Percentiles rank a stretch among this genome's conserved stretches.
Evolutionary conservation across 2,113 vertebrate species (phyloP).

Genomic region (Zosterops japonicus): DNA sequence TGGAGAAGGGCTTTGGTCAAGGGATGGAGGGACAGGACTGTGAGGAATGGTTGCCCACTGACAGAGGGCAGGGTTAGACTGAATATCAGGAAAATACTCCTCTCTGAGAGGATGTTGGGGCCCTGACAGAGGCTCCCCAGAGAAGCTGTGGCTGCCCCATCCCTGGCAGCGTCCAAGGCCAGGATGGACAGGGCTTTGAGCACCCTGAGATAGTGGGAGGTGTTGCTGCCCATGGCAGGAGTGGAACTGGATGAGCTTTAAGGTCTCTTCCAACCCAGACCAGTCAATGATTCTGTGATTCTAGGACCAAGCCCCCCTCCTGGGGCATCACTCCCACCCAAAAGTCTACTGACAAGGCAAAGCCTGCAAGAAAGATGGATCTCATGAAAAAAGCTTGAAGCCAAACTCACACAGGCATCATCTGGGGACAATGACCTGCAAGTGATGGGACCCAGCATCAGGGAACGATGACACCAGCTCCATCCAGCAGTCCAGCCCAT

Average conservation of each 20-base stretch:
- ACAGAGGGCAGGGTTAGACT: background rate
- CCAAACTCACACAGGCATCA: background rate
- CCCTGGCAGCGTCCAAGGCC: background rate
- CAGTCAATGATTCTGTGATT: background rate
- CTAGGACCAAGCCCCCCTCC: background rate
- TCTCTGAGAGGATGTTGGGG: background rate
- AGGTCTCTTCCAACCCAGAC: background rate
- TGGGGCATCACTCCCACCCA: background rate
- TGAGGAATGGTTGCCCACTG: background rate
- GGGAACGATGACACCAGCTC: background rate
- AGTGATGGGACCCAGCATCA: accelerated
- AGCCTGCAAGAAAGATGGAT: background rate
- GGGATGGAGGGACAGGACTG: background rate
- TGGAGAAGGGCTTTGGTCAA: background rate
- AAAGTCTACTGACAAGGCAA: background rate
- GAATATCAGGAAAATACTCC: background rate
- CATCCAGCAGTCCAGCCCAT: background rate
- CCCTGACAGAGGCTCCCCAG: background rate
- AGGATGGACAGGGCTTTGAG: accelerated
- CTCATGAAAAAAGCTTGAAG: background rate
- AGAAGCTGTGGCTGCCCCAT: background rate
- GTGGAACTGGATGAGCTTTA: background rate
- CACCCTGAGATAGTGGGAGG: accelerated
- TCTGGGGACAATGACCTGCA: background rate
- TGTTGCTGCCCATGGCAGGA: background rate